Evolutionary conservation across 2,888 invertebrate species (phyloP).

Genomic region (Himalopsyche anomala): DNA sequence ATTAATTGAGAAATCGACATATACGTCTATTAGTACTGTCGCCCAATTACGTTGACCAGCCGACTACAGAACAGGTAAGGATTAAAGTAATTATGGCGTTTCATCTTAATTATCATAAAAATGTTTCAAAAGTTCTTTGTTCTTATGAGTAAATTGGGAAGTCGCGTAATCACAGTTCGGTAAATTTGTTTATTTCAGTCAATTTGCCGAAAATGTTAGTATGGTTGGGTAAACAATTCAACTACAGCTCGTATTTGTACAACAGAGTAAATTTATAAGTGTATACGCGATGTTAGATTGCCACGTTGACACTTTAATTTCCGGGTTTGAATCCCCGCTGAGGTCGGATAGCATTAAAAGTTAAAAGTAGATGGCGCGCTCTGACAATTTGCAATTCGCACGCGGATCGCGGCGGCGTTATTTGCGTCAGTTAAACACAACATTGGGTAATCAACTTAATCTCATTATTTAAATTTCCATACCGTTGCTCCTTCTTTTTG

Average conservation of each 20-base stretch:
- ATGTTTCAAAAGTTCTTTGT: no score
- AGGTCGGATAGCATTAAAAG: conserved; percentile 43
- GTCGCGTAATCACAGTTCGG: background rate
- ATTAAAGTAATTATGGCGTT: no score
- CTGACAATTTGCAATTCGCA: conserved; percentile 30
- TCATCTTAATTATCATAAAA: no score
- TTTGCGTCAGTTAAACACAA: conserved; percentile 1
- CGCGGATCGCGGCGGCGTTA: conserved; percentile 3
- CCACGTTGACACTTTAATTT: conserved; percentile 64
- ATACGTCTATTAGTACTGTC: no score
- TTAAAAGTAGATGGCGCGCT: conserved; percentile 34
- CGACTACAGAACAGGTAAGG: no score
- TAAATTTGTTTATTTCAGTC: conserved; percentile 3
- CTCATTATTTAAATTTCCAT: background rate
- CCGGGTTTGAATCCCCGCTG: conserved; percentile 62
- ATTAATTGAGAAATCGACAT: no score
- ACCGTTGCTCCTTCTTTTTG: background rate
- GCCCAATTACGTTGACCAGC: no score
- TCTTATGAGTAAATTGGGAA: no score
- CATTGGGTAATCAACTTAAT: background rate
- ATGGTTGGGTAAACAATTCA: background rate
- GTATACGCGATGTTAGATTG: conserved; percentile 59
- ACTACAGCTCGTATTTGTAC: conserved; percentile 1
- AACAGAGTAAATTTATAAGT: conserved; percentile 7
- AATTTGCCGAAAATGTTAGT: conserved; percentile 18